Percentiles rank a stretch among this genome's conserved stretches.
Evolutionary conservation across 2,113 vertebrate genomes (phyloP).

Genomic region (Bambusicola thoracicus): DNA sequence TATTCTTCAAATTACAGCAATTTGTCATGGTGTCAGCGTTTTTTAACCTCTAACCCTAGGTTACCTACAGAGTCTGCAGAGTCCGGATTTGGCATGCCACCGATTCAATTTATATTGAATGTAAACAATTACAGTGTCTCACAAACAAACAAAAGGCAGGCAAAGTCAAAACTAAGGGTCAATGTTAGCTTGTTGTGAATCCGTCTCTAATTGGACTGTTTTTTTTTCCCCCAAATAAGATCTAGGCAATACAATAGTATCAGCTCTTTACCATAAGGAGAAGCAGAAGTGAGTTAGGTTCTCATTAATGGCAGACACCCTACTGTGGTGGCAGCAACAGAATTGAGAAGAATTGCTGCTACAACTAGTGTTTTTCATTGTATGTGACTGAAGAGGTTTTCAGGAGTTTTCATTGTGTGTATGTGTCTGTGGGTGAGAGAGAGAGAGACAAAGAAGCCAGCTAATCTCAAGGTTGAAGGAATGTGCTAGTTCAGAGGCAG

Average conservation of each 20-base stretch:
- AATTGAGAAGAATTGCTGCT: not conserved
- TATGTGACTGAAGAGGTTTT: not conserved
- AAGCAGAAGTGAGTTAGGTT: not conserved
- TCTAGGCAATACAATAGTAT: not conserved
- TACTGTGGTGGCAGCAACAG: not conserved
- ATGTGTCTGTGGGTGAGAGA: not conserved
- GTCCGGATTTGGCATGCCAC: not conserved
- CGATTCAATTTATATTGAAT: conserved; percentile 34
- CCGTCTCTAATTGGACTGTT: not conserved
- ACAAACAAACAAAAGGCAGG: conserved; percentile 37
- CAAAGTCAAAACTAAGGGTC: conserved; percentile 27
- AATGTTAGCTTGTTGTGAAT: not conserved
- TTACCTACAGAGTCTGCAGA: conserved; percentile 3
- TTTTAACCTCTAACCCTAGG: conserved; percentile 61
- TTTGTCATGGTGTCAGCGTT: conserved; percentile 66
- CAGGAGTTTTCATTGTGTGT: not conserved
- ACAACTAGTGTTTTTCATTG: not conserved
- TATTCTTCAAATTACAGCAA: conserved; percentile 69
- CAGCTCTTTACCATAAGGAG: not conserved
- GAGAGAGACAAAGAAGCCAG: not conserved
- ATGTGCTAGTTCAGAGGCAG: not conserved
- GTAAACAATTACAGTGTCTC: conserved; percentile 39
- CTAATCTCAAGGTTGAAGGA: not conserved
- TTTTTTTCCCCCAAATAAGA: not conserved
- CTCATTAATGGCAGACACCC: not conserved